Base-by-base conservation (phyloP, 2,888 invertebrate species). In the Cetonia aurata region DNA sequence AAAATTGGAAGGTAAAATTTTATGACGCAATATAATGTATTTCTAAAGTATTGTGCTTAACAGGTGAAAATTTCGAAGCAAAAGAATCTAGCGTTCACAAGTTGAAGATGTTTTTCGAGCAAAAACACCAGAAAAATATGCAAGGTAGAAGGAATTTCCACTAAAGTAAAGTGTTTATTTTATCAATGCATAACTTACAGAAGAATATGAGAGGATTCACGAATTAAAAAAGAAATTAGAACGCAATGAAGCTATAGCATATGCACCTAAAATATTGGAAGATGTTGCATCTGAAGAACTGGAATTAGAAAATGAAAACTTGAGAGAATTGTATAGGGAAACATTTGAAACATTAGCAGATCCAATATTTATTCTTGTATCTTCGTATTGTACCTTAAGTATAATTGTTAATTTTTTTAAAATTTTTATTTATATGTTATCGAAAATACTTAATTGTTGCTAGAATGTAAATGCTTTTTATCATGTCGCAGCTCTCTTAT, bases 251-350 rank as follows among this genome's bases (percentile, higher is more conserved):
- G 8, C 10, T 8, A 65, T 65, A 50, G 50, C 15, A 3, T 65
- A 65, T 12, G 62, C 62, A 1, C 62, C 62, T 6, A 65, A 65
- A 17, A 65, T 65, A 50, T 37, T 65, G 31, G 62, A 65, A 1
- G 62, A 65, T 33, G 17, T 65, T n/a, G 10, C 10, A 15, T 13
- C 15, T 1, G 52, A 65, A 19, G 17, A 4, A 41, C 17, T 17
- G 12, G 17, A 50, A 50, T 33, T 25, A 44, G 44, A 44, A 31
- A 13, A 46, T 13, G 3, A 44, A 12, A 46, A 55, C 25, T 17
- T 70, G 8, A 25, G 42, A 15, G 53, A 55, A 15, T 62, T 53
- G 10, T 70, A 70, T 37, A 12, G 17, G 4, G 55, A 62, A 15
- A n/a, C 33, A 10, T 46, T 70, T 33, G 65, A 70, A 65, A 13